Evolutionary conservation across 2,888 invertebrate genomes (phyloP).

Genomic region (Lathronympha strigana): DNA sequence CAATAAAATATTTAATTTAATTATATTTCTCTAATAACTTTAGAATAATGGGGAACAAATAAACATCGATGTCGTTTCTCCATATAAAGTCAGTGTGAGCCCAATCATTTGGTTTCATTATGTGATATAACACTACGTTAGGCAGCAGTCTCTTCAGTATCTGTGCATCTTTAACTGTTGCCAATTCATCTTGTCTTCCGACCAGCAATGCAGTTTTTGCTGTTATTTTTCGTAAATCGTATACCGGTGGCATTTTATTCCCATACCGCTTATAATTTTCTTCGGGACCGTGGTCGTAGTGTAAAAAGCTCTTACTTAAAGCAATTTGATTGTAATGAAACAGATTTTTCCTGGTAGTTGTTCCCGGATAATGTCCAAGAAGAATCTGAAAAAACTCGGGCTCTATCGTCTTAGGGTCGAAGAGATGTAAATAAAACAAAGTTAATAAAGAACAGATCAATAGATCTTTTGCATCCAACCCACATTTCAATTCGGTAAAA

Average conservation of each 20-base stretch:
- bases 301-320: constrained; percentile 44
- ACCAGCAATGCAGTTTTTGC: constrained; percentile 45
- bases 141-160: constrained; percentile 25
- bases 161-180: constrained; percentile 37
- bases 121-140: constrained; percentile 26
- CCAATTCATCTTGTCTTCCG: constrained; percentile 35
- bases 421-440: constrained; percentile 62
- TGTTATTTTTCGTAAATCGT: constrained; percentile 50
- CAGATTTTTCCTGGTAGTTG: constrained; percentile 52
- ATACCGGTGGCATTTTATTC: constrained; percentile 45
- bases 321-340: constrained; percentile 52
- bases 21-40: constrained; percentile 8
- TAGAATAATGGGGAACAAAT: constrained; percentile 15
- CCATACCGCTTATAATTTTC: constrained; percentile 21
- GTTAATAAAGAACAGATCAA: constrained; percentile 56
- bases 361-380: constrained; percentile 49
- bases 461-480: constrained; percentile 40
- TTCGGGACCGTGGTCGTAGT: constrained; percentile 39
- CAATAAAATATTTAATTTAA: background rate
- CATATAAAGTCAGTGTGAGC: constrained; percentile 37
- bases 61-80: constrained; percentile 21
- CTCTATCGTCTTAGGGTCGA: constrained; percentile 75
- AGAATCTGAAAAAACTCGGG: constrained; percentile 46
- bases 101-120: constrained; percentile 29
- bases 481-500: constrained; percentile 44